Evolutionary conservation across 2,113 vertebrate genomes (phyloP), one percentile per base, ranked within the genome.

Genomic region (Fulmarus glacialis): DNA sequence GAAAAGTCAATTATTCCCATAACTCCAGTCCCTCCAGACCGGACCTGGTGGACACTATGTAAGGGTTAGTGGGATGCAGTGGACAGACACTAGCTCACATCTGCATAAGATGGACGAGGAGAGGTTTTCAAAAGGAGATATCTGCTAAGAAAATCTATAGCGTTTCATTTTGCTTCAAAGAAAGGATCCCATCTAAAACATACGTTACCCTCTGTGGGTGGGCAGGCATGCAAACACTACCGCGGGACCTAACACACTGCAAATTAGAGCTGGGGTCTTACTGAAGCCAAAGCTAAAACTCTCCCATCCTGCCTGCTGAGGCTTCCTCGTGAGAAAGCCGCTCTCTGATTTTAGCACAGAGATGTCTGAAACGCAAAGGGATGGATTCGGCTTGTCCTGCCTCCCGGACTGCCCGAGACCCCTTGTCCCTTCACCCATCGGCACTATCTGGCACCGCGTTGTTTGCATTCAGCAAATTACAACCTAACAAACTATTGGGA

Each of bases 401-500:
- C 36, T 59, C 60, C 56, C 26, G 83, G 66, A 20, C 29, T 38
- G 68, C 26, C 60, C 9, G 3, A 40, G 36, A 9, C 14, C 8
- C 20, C n/a, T 8, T 6, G 10, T 43, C 52, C 47, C 78, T 80
- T 75, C 70, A 32, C 22, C 26, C 50, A 1, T 6, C 4, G 6
- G 43, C 64, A 68, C 24, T 40, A 30, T 6, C 36, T 15, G 32
- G 59, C 67, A 52, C 15, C 14, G 3, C 0, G 0, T 1, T 12
- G 15, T 22, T 81, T 34, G 40, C 4, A 2, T 55, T 27, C 4
- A 7, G 26, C 55, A 18, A 34, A 50, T 22, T 23, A 4, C 42
- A 40, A 1, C 7, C 20, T 5, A 13, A 27, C 45, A 19, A 55
- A 22, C 22, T 5, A 1, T 4, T 0, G 0, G 42, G 26, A 40